Base-by-base conservation (phyloP, 2,888 invertebrate species). In the Drosophila pegasa region DNA sequence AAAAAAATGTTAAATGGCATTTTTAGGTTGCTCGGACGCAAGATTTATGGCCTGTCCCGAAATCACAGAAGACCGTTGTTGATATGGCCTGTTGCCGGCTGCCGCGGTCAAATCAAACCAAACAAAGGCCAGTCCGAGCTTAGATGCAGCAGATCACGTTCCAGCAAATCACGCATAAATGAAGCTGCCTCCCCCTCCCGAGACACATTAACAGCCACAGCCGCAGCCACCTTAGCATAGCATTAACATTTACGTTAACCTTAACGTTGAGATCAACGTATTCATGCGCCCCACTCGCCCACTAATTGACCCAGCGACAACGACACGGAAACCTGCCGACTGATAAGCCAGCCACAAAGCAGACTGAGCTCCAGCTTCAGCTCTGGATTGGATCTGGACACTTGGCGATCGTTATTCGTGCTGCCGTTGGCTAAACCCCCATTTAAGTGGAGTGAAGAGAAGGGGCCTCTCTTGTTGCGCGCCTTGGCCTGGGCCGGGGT, bases 21-120 rank as follows among this genome's bases (percentile, higher is more conserved):
- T 81, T 66, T 69, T 47, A 65, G 80, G 54, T 69, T 73, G 68
- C 70, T 62, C 41, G 75, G 83, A 74, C 71, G 67, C 45, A 81
- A 87, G 90, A 90, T 90, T 90, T 89, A 90, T 90, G 79, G 70
- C 77, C 76, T 89, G 89, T 87, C 88, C 87, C 76, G 80, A 82
- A 89, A 88, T 82, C 80, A 78, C 71, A 78, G 76, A 80, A 76
- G 75, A 86, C 77, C 76, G 69, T 76, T 67, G 66, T 51, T 61
- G 69, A 65, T 64, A 47, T 50, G 57, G 37, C 38, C 63, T 38
- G 65, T 50, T 65, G 71, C 43, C 64, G 66, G 59, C 37, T 50
- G 76, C 50, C 63, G 54, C 56, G 68, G 74, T 57, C 37, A 75
- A 51, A 71, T 66, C 64, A 75, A 71, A 71, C 52, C 59, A 75